Evolutionary conservation across 2,888 invertebrate species (phyloP), one percentile per base, ranked within the genome.

Genomic region (Glaucopsyche alexis): DNA sequence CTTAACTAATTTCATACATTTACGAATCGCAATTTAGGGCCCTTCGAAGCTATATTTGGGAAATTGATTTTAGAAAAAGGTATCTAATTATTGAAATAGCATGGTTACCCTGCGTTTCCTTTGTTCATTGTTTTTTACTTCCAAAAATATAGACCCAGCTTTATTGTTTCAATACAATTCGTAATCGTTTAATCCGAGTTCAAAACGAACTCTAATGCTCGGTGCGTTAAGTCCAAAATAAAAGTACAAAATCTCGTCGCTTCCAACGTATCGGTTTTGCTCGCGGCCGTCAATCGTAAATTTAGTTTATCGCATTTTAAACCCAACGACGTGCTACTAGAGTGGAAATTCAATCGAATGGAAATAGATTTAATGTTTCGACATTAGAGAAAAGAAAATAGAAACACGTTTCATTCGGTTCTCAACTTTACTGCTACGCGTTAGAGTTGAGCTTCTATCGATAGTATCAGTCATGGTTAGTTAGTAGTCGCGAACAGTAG

Each of bases 81-180:
- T 60, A 38, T 60, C 60, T 38, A 29, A 60, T 60, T 60, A 60
- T 60, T 29, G 29, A 14, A 60, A 60, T 60, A 60, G 14, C 60
- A 47, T 69, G 69, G 69, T 49, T 29, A 69, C 69, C 16, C 49
- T 69, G 49, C 73, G 55, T 29, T 49, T 65, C 65, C 74, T 74
- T 74, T 72, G 74, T 74, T 70, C 72, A 65, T 64, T 70, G 66
- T 66, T 71, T 55, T 60, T 50, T 72, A 72, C 50, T 42, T 72
- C 72, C 72, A 60, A 72, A 74, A 74, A 72, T 74, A 72, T 72
- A 74, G 71, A 66, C 47, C 72, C 50, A 14, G 47, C 49, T 49
- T 67, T 67, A 75, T 75, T 75, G 76, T 75, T 76, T 71, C 75
- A 75, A 75, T 76, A 74, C 74, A 77, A 75, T 71, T 75, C 75